Evolutionary conservation across 2,113 vertebrate genomes (phyloP).

Genomic region (Glaucomys volans): DNA sequence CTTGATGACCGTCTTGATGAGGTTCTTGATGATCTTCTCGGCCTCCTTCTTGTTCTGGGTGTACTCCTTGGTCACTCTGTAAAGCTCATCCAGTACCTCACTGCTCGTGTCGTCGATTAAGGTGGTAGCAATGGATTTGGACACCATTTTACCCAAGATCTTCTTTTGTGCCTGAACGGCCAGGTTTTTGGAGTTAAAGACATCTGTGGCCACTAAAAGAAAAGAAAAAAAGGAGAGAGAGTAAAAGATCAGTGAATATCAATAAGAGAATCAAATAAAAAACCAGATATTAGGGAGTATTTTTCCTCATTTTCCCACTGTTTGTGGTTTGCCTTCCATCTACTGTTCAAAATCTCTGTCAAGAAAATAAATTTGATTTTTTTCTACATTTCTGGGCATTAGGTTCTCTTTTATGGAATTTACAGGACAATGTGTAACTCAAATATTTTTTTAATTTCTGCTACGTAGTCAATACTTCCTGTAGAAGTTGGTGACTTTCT

Average conservation of each 20-base stretch:
- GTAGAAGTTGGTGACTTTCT: not conserved
- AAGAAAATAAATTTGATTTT: not conserved
- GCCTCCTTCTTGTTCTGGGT: conserved; percentile 92
- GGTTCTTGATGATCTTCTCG: conserved; percentile 92
- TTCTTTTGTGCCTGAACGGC: conserved; percentile 94
- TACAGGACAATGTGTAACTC: not conserved
- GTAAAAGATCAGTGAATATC: conserved; percentile 54
- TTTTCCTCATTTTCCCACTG: not conserved
- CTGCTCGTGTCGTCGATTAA: conserved; percentile 94
- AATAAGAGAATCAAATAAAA: not conserved
- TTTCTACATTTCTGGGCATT: not conserved
- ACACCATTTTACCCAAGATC: conserved; percentile 93
- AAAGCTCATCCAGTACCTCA: conserved; percentile 93
- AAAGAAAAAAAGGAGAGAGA: not conserved
- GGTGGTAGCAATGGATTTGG: conserved; percentile 91
- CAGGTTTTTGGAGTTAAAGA: conserved; percentile 93
- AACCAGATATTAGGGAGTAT: not conserved
- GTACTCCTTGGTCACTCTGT: conserved; percentile 91
- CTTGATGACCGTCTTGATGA: conserved; percentile 93
- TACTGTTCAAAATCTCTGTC: not conserved
- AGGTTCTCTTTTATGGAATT: not conserved
- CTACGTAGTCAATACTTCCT: not conserved
- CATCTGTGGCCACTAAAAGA: conserved; percentile 89
- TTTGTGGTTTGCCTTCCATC: not conserved
- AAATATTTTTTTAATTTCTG: not conserved